A percentile compares a stretch with the other conserved stretches of the same genome.
phyloP scores from a whole-genome alignment of 2,797 vertebrate genomes.

The Pseudochaenichthys georgianus region DNA sequence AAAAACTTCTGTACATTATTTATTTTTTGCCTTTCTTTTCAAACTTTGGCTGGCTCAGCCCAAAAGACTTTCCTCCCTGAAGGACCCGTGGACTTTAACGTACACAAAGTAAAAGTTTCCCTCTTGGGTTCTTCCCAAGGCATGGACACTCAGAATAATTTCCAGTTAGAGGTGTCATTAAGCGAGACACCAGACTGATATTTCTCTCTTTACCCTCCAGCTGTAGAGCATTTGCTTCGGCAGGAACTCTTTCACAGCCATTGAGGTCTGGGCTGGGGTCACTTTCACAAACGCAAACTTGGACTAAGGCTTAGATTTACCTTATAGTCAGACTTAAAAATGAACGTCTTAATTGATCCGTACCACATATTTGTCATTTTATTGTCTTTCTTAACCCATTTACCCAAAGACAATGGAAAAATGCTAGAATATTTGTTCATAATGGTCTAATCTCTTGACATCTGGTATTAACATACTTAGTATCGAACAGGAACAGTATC shows the following conservation, averaged over 20 bases:
- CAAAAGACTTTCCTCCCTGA: background rate
- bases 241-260: background rate
- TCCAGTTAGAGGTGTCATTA: constrained; percentile 21
- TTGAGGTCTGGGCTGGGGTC: background rate
- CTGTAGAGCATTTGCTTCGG: background rate
- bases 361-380: background rate
- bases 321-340: too few relatives aligned
- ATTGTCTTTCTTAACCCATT: background rate
- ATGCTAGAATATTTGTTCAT: too few relatives aligned
- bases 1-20: constrained; percentile 1
- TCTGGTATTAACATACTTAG: too few relatives aligned
- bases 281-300: background rate
- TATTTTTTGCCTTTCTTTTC: background rate
- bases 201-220: background rate
- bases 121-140: background rate
- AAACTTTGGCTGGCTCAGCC: background rate
- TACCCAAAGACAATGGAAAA: too few relatives aligned
- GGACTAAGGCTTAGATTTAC: background rate
- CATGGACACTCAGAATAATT: constrained; percentile 13
- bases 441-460: too few relatives aligned
- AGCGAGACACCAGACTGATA: background rate
- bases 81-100: background rate
- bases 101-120: constrained; percentile 4
- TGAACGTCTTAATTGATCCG: background rate
- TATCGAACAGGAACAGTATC: too few relatives aligned